These are phyloP conservation scores for Trematocara unimaculatum DNA, from an alignment of 2,113 vertebrate species.

Conservation along the genomic window DNA sequence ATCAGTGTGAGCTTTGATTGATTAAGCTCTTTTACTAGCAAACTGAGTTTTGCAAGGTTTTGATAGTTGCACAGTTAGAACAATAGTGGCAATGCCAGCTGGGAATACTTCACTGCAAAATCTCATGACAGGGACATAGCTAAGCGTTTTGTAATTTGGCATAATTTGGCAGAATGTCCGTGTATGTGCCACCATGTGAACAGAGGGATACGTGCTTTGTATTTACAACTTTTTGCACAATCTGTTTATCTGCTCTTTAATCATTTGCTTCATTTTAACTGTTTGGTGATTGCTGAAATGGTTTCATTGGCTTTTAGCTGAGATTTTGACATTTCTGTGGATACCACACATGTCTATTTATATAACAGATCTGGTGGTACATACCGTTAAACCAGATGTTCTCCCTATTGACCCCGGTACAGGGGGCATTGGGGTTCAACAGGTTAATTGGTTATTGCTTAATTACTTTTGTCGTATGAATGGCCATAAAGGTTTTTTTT, in stretches of 20 bases:
- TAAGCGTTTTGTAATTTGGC: neutral
- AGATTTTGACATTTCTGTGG: neutral
- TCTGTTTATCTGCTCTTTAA: neutral
- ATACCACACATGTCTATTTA: neutral
- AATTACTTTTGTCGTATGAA: accelerated
- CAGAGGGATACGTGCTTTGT: neutral
- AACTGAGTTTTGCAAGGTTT: neutral
- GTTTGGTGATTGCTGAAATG: neutral
- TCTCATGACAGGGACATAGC: neutral
- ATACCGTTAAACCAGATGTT: neutral
- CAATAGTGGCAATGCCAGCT: neutral
- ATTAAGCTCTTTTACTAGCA: neutral
- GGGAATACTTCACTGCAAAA: neutral
- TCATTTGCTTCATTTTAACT: neutral
- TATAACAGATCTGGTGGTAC: neutral
- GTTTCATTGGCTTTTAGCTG: neutral
- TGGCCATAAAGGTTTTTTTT: neutral
- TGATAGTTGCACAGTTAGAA: neutral
- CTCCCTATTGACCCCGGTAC: neutral
- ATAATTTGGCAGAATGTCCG: neutral
- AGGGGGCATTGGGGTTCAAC: neutral
- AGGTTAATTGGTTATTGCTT: neutral
- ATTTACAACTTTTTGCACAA: neutral
- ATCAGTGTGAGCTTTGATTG: conserved; percentile 19
- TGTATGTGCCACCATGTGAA: neutral